Base-by-base conservation (phyloP, 2,797 vertebrate genomes). In the Galago senegalensis region DNA sequence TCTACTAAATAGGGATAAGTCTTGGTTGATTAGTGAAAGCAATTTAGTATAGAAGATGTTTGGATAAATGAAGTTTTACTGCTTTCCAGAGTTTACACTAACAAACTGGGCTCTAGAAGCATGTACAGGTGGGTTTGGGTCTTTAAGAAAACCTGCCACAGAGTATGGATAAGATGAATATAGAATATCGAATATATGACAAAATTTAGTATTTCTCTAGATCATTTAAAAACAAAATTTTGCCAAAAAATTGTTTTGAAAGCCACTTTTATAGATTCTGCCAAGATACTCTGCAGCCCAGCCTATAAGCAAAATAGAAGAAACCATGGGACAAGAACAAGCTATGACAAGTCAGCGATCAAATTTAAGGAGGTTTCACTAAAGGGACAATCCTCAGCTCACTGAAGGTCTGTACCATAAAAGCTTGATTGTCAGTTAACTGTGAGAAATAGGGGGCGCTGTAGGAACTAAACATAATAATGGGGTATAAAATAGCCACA, bases 21-120 rank as follows among this genome's bases (percentile, higher is more conserved):
- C 95, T 76, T 97, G 95, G 93, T 94, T 98, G 95, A 96, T 98
- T 97, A 92, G 95, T 93, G 80, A 89, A 91, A 95, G 93, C 87
- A 94, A 97, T 96, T 97, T 91, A 85, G 80, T 93, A 87, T 37
- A 87, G 65, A 94, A 73, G 56, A 40, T 56, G 72, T 95, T 87
- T 81, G 91, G 93, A 97, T 91, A 96, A 96, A 95, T 29, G 85
- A n/a, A 75, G 46, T 89, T 77, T 21, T 27, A 88, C 21, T 65
- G 90, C 84, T 93, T 83, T 89, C 46, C 80, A 79, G 34, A 96
- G 94, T 31, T 49, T 49, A 72, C 6, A 69, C n/a, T 43, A 89
- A 77, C 12, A 37, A 84, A 91, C 16, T 7, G 7, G 84, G 31
- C 56, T 96, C 29, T 23, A 3, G 1, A 63, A 76, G 27, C n/a